A percentile compares a stretch with the other conserved stretches of the same genome.
Conservation (phyloP, 2,888 invertebrate genomes). For the Branchellion lobata region DNA sequence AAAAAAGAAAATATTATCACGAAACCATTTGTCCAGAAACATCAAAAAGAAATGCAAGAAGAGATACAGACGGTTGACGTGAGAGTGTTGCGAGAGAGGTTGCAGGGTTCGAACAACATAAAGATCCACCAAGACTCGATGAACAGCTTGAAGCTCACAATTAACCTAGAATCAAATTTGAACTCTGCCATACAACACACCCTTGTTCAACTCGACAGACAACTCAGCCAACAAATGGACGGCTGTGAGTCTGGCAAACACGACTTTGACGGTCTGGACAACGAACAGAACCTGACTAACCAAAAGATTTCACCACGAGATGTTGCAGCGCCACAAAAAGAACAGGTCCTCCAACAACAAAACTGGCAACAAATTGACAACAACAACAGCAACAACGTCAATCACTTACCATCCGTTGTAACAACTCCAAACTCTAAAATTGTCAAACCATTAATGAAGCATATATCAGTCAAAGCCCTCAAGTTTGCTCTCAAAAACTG, state of each 20-base stretch:
- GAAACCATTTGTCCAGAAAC: not conserved
- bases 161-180: not conserved
- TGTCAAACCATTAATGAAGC: not conserved
- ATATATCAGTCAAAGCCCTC: constrained; percentile 37
- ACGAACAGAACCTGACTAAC: not conserved
- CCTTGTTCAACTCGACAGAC: not conserved
- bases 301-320: not conserved
- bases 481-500: constrained; percentile 41
- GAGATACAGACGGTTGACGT: constrained; percentile 32
- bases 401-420: not conserved
- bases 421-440: not conserved
- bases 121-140: not conserved
- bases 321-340: not conserved
- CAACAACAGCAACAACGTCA: not conserved
- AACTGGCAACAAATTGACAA: not conserved
- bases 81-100: constrained; percentile 24
- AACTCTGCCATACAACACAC: not conserved
- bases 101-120: not conserved
- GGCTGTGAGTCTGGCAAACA: not conserved
- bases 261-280: constrained; percentile 16
- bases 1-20: no score
- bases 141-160: not conserved
- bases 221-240: not conserved
- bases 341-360: no score
- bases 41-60: not conserved